These are phyloP conservation scores for Keiferia lycopersicella DNA, from an alignment of 2,888 invertebrate genomes.

Conservation along the genomic window DNA sequence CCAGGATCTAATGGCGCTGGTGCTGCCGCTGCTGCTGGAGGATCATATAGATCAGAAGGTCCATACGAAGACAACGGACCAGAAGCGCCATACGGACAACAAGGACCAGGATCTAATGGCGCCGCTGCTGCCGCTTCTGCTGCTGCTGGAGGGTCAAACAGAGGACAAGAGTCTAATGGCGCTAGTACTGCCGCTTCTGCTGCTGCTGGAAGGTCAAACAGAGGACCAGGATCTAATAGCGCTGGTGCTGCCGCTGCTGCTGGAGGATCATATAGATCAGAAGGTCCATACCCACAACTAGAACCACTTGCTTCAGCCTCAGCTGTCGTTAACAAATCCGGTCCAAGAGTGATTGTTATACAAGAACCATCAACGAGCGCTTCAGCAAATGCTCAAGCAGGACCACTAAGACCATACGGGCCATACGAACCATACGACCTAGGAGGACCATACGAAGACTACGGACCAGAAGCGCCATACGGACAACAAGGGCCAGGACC, in stretches of 20 bases:
- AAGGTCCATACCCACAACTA: conserved; percentile 15
- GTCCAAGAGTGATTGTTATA: background rate
- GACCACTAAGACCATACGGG: background rate
- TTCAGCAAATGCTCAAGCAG: background rate
- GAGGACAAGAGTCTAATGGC: background rate
- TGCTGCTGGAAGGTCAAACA: background rate
- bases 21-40: background rate
- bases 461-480: too few relatives aligned
- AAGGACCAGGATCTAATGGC: background rate
- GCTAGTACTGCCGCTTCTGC: background rate
- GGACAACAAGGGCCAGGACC: background rate
- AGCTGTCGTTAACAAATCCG: background rate
- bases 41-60: conserved; percentile 20
- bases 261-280: background rate
- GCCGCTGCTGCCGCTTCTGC: background rate
- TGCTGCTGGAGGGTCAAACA: background rate
- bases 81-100: background rate
- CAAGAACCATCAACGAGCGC: background rate
- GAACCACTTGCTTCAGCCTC: background rate
- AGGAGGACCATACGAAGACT: background rate
- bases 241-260: background rate
- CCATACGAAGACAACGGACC: too few relatives aligned
- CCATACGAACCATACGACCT: background rate
- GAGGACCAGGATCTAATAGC: background rate
- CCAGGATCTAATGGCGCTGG: conserved; percentile 28